Percentiles rank a stretch among this genome's conserved stretches.
These are phyloP conservation scores for Salarias fasciatus DNA, from an alignment of 2,797 vertebrate genomes.

Conservation along the genomic window DNA sequence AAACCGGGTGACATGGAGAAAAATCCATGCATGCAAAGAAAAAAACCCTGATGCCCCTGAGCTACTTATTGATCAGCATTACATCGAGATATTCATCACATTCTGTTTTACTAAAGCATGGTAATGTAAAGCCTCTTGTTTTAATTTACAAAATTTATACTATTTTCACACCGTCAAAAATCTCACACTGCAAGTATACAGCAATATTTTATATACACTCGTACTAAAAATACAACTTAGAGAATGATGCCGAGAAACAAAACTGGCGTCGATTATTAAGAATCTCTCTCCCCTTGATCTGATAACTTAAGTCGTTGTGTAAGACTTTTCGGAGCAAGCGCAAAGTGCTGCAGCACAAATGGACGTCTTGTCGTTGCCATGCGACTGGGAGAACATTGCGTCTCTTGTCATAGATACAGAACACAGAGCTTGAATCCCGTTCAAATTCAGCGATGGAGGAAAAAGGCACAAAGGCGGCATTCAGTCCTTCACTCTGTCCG, in stretches of 20 bases:
- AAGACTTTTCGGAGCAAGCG: slow-evolving; percentile 16
- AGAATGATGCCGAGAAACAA: slow-evolving; percentile 32
- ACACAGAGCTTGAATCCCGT: slow-evolving; percentile 19
- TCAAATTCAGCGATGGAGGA: slow-evolving; percentile 24
- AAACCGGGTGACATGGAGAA: too few species aligned
- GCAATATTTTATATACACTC: slow-evolving; percentile 59
- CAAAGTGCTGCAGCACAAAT: slow-evolving; percentile 30
- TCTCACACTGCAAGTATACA: too few species aligned
- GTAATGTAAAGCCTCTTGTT: too few species aligned
- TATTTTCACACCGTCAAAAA: too few species aligned
- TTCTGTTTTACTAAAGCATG: too few species aligned
- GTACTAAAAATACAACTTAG: slow-evolving; percentile 45
- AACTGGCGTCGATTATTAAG: slow-evolving; percentile 16
- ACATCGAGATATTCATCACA: too few species aligned
- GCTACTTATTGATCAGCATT: too few species aligned
- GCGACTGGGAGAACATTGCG: slow-evolving; percentile 43
- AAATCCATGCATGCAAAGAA: too few species aligned
- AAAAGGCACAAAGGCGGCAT: slow-evolving; percentile 23
- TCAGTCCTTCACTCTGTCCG: slow-evolving; percentile 21
- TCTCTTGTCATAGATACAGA: slow-evolving; percentile 35
- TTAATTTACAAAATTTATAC: too few species aligned
- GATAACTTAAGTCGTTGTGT: slow-evolving; percentile 24
- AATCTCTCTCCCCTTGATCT: slow-evolving; percentile 11
- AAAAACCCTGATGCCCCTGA: too few species aligned
- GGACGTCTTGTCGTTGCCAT: slow-evolving; percentile 57